Evolutionary conservation across 1,140 invertebrate genomes (phyloP).

Genomic region (Pygmarrhopalites habei): DNA sequence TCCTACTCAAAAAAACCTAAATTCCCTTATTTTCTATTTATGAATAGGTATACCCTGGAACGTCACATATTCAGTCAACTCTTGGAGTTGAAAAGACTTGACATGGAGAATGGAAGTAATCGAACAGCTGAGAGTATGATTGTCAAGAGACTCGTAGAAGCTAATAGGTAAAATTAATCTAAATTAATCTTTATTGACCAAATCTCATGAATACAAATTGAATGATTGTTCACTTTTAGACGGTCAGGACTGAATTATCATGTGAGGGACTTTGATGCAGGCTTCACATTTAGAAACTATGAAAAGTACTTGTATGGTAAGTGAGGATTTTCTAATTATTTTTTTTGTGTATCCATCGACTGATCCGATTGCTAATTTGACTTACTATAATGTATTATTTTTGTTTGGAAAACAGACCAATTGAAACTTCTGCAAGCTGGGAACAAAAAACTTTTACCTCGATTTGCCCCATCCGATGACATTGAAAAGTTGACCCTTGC

Average conservation of each 20-base stretch:
- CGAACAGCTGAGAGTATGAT: constrained; percentile 72
- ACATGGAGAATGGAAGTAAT: constrained; percentile 59
- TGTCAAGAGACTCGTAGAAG: constrained; percentile 73
- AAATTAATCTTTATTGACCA: too few species aligned
- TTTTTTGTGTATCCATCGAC: too few species aligned
- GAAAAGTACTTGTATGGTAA: constrained; percentile 83
- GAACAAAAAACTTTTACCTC: constrained; percentile 51
- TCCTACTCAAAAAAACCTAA: too few species aligned
- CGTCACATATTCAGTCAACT: constrained; percentile 89
- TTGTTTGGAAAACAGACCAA: constrained; percentile 54
- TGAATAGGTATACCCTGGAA: constrained; percentile 74
- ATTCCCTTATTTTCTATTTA: too few species aligned
- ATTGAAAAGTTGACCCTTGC: constrained; percentile 55
- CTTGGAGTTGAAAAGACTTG: constrained; percentile 81
- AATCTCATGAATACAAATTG: too few species aligned
- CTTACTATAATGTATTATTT: constrained; percentile 15
- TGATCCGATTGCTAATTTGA: too few species aligned
- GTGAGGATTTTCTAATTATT: constrained; percentile 1
- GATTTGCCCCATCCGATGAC: constrained; percentile 49
- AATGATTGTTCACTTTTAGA: too few species aligned
- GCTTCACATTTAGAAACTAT: constrained; percentile 73
- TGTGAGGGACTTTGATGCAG: constrained; percentile 60
- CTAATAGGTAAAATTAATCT: too few species aligned
- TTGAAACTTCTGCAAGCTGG: constrained; percentile 61
- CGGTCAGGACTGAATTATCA: constrained; percentile 65